Conservation (phyloP, 2,113 vertebrate genomes). For the Butorides virescens region DNA sequence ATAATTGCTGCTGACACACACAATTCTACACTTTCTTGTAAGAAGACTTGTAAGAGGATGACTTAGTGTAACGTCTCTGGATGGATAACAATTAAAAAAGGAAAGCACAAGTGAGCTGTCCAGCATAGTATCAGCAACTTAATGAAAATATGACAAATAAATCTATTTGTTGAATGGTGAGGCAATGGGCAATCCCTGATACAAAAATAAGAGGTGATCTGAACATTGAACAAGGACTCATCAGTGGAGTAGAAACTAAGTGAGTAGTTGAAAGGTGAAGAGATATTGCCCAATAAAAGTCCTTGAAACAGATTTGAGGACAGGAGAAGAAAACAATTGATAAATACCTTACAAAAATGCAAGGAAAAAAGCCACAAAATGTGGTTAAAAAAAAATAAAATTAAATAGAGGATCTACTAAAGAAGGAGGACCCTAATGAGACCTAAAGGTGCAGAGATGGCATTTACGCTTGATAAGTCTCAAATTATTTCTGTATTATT, state of each 20-base stretch:
- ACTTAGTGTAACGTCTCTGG: not conserved
- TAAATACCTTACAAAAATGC: not conserved
- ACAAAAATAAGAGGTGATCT: not conserved
- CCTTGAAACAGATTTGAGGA: not conserved
- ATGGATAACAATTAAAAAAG: not conserved
- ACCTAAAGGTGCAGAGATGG: not conserved
- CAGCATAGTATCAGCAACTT: not conserved
- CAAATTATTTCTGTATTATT: not conserved
- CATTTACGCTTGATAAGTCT: not conserved
- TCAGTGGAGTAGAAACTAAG: not conserved
- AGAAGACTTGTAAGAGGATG: not conserved
- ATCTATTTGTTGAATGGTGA: not conserved
- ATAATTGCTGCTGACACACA: not conserved
- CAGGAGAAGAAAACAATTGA: not conserved
- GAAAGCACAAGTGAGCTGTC: not conserved
- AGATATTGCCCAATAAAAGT: not conserved
- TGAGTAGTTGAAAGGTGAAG: not conserved
- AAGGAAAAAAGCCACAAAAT: not conserved
- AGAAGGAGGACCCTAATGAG: not conserved
- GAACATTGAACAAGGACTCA: not conserved
- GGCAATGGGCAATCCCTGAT: not conserved
- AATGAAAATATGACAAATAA: not conserved
- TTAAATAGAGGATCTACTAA: not conserved
- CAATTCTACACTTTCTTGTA: not conserved
- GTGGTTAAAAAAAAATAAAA: not conserved